Conservation (phyloP, 2,113 vertebrate genomes). For the Pterocles burchelli region DNA sequence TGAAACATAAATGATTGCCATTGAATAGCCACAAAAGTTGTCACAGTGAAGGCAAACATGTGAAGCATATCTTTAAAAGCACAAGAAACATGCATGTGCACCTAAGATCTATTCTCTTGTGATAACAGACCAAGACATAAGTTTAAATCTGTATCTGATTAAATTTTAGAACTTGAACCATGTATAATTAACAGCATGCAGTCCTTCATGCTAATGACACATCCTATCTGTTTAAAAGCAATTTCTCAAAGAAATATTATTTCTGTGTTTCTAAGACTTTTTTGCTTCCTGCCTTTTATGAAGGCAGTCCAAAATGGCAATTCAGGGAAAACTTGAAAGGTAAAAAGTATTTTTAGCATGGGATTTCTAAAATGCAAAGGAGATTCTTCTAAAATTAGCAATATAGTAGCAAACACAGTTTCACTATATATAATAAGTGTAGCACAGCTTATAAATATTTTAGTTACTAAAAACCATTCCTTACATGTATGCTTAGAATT, state of each 20-base stretch:
- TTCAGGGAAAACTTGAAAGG: neutral
- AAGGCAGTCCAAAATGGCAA: neutral
- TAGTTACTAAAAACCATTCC: neutral
- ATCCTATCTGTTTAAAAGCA: neutral
- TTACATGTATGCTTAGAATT: constrained; percentile 3
- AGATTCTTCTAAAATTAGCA: neutral
- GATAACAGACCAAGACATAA: neutral
- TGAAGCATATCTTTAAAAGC: neutral
- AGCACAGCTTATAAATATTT: neutral
- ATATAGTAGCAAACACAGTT: neutral
- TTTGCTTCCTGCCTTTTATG: neutral
- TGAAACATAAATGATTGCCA: neutral
- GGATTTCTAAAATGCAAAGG: neutral
- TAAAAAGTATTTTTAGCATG: neutral
- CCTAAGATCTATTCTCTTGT: neutral
- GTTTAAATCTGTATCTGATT: constrained; percentile 16
- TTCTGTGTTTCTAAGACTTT: neutral
- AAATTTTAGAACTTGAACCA: constrained; percentile 5
- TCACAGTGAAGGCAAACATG: neutral
- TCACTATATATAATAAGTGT: neutral
- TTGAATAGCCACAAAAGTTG: neutral
- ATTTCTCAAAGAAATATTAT: constrained; percentile 18
- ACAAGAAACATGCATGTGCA: neutral
- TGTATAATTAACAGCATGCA: neutral
- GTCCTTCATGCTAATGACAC: neutral